Evolutionary conservation across 2,797 vertebrate species (phyloP).

Genomic region (Girardinus metallicus): DNA sequence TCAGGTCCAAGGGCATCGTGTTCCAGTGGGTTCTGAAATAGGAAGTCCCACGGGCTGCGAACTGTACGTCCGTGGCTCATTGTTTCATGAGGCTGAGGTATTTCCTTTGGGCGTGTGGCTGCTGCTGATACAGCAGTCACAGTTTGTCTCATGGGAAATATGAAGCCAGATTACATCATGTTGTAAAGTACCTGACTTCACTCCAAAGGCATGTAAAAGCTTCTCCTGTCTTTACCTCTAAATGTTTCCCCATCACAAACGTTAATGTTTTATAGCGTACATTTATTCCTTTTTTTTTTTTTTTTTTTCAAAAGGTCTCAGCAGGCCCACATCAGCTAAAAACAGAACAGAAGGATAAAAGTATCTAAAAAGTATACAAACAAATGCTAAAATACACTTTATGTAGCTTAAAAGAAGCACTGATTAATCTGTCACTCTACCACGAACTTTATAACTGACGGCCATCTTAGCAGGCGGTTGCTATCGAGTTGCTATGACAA

Average conservation of each 20-base stretch:
- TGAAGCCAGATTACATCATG: slow-evolving; percentile 20
- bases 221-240: not conserved
- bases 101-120: slow-evolving; percentile 65
- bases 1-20: slow-evolving; percentile 35
- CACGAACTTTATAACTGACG: too few relatives aligned
- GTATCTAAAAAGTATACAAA: not conserved
- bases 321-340: not conserved
- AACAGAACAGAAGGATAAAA: not conserved
- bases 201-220: not conserved
- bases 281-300: not conserved
- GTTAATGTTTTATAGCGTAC: not conserved
- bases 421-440: too few relatives aligned
- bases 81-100: slow-evolving; percentile 70
- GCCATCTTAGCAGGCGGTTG: too few relatives aligned
- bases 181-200: not conserved
- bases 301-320: not conserved
- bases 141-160: slow-evolving; percentile 46
- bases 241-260: not conserved
- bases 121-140: slow-evolving; percentile 53
- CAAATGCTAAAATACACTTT: not conserved
- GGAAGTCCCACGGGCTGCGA: slow-evolving; percentile 44
- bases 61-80: slow-evolving; percentile 55
- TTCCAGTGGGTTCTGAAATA: slow-evolving; percentile 27
- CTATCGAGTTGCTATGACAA: too few relatives aligned
- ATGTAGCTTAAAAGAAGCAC: too few relatives aligned